phyloP scores from a whole-genome alignment of 2,888 invertebrate genomes.

The Lithophane ornitopus region DNA sequence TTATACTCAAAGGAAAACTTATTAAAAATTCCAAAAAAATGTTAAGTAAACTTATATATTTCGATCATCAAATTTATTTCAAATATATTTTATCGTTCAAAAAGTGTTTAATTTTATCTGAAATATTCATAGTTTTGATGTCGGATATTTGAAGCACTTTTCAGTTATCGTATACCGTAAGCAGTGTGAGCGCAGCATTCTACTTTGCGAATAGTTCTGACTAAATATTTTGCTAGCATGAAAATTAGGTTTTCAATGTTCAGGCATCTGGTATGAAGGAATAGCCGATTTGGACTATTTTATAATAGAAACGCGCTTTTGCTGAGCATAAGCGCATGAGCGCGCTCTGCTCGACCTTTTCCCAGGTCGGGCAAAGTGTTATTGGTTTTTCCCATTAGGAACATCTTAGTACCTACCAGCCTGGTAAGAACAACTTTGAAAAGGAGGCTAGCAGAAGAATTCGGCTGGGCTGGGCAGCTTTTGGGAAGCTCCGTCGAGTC shows the following conservation, averaged over 20 bases:
- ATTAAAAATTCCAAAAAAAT: background rate
- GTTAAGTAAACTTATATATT: background rate
- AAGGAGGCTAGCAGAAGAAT: too few species aligned
- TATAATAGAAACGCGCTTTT: background rate
- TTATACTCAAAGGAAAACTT: background rate
- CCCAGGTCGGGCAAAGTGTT: background rate
- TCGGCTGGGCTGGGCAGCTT: too few species aligned
- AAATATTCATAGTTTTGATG: background rate
- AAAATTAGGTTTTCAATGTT: conserved; percentile 12
- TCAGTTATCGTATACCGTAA: conserved; percentile 5
- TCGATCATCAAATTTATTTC: background rate
- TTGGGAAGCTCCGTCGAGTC: too few species aligned
- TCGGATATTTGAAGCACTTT: conserved; percentile 17
- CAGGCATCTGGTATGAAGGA: conserved; percentile 7
- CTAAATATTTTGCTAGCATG: conserved; percentile 5
- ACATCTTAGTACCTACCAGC: too few species aligned
- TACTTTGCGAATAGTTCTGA: conserved; percentile 17
- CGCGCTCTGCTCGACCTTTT: background rate
- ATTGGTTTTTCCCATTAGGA: background rate
- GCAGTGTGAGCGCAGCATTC: background rate
- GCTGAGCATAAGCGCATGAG: background rate
- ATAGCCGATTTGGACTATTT: background rate
- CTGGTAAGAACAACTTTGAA: too few species aligned
- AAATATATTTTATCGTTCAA: background rate
- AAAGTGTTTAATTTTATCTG: background rate